Conservation (phyloP, 1,140 invertebrate genomes). For the Euwallacea similis region DNA sequence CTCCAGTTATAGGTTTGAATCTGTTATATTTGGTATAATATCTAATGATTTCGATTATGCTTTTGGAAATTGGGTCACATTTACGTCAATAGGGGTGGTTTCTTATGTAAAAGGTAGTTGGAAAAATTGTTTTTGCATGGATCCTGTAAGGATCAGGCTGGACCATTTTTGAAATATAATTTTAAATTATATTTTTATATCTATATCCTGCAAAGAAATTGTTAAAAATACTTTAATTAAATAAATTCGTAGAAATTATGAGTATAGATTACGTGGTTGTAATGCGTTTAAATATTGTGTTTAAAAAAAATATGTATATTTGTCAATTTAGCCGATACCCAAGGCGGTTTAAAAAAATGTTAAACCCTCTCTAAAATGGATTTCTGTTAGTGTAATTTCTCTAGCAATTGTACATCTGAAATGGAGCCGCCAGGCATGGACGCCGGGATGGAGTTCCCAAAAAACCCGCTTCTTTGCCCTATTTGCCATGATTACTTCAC, state of each 20-base stretch:
- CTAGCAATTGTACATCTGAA: constrained; percentile 41
- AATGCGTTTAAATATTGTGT: background rate
- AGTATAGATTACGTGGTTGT: too few species aligned
- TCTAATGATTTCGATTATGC: background rate
- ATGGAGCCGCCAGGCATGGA: constrained; percentile 51
- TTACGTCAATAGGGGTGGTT: background rate
- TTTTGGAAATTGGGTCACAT: background rate
- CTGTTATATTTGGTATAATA: background rate
- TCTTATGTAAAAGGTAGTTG: background rate
- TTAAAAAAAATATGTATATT: background rate
- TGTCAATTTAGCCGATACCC: too few species aligned
- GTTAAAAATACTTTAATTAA: too few species aligned
- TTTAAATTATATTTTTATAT: too few species aligned
- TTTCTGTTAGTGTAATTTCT: constrained; percentile 9
- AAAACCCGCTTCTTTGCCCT: constrained; percentile 67
- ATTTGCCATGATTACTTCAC: constrained; percentile 70
- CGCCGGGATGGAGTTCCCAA: constrained; percentile 50
- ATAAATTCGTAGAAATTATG: too few species aligned
- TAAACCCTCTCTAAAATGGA: too few species aligned
- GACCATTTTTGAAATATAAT: too few species aligned
- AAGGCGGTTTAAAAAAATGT: too few species aligned
- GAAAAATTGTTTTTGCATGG: too few species aligned
- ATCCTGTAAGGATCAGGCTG: too few species aligned
- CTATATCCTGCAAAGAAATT: too few species aligned
- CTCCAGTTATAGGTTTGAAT: background rate